Evolutionary conservation across 2,797 vertebrate genomes (phyloP), one percentile per base, ranked within the genome.

Genomic region (Oreonectes daqikongensis): DNA sequence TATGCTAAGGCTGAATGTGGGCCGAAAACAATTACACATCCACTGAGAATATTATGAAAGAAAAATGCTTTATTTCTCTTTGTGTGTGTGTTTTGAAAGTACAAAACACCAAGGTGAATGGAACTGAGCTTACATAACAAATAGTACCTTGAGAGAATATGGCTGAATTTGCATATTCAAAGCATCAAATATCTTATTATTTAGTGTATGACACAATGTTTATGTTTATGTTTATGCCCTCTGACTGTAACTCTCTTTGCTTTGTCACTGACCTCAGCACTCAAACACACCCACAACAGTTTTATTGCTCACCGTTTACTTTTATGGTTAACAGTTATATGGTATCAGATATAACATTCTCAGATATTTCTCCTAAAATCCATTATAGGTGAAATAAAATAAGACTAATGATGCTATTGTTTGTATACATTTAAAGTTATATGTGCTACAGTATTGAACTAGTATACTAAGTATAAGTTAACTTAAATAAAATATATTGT

Each of bases 1-100:
- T 55, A 64, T 65, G 63, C 68, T 72, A 69, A 32, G 70, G 44
- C 63, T 6, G n/a, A 61, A 71, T 70, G 79, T 80, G 72, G 72
- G 67, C 46, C n/a, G 66, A 59, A 75, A 67, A 20, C n/a, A 69
- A 70, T 75, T 64, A 73, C 66, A 59, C 60, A 46, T 77, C 57
- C 64, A 59, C 50, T 8, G 69, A 74, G 65, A 72, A 69, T 70
- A 63, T 67, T 5, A 64, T 38, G 40, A 24, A 77, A 40, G 67
- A 61, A 57, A 11, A 42, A 42, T n/a, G n/a, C n/a, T n/a, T n/a
- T n/a, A 71, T 38, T 15, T 61, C 60, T 67, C 22, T 20, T 46
- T 53, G 18, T 30, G 15, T 30, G 24, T 59, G 55, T 32, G 11
- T 53, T 44, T 53, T 53, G 26, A 46, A 67, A 67, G 26, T 18